Base-by-base conservation (phyloP, 2,797 vertebrate species). In the Varecia variegata region DNA sequence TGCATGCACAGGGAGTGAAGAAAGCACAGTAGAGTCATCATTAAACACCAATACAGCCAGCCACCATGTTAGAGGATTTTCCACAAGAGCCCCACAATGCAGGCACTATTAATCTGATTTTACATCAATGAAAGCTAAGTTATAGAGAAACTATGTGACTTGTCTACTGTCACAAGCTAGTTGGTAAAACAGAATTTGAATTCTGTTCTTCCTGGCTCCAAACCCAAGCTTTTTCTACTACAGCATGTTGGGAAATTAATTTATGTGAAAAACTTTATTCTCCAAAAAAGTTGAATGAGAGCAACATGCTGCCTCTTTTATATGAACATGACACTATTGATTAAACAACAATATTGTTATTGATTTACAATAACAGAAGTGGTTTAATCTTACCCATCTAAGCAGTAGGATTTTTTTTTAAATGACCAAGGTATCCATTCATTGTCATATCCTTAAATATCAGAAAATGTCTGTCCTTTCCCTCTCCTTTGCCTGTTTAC, bases 191-290 rank as follows among this genome's bases (percentile, higher is more conserved):
- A 8, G 81, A 90, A 90, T 60, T 23, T 58, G 0, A 58, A 80
- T 67, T 18, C 30, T 86, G 13, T 38, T 40, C 58, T 74, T 30
- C 2, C 0, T 60, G 27, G 3, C 0, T 76, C 27, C 60, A 14
- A 5, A 88, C 5, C 12, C 52, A 38, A 27, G 25, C 2, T 70
- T 90, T 91, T 68, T 79, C 25, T 35, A 60, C 3, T 15, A 47
- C 1, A 67, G 30, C 30, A 96, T 17, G 54, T 10, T 77, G 20
- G 43, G 27, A 96, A 93, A 92, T 77, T 65, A 82, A 79, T 38
- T 71, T 79, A 73, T 17, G 21, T 79, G n/a, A 38, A 92, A 71
- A 93, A 27, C 14, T 21, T 70, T 7, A 67, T 50, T 81, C 18
- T 80, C 77, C 52, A 60, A 94, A 77, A 87, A 82, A 52, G 56